Conservation (phyloP, 2,797 vertebrate genomes). For the Melanogrammus aeglefinus region DNA sequence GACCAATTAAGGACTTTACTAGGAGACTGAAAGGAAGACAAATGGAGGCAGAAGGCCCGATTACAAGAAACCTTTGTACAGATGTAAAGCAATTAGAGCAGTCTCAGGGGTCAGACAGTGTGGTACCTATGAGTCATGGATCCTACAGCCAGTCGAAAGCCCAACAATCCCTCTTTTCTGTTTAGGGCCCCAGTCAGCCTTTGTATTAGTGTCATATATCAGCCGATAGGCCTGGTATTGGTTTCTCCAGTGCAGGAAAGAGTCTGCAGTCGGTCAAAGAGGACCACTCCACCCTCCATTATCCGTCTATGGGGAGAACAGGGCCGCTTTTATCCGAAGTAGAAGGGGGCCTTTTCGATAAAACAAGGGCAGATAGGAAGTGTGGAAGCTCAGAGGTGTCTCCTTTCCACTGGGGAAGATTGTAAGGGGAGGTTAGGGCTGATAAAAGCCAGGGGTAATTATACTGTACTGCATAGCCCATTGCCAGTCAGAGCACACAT, state of each 20-base stretch:
- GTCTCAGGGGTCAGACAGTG: conserved; percentile 87
- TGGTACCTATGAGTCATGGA: conserved; percentile 86
- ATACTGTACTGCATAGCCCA: conserved; percentile 52
- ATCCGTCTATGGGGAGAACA: conserved; percentile 72
- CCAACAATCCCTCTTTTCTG: conserved; percentile 91
- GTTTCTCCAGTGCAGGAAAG: conserved; percentile 77
- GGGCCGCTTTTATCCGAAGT: conserved; percentile 74
- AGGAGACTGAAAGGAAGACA: conserved; percentile 96
- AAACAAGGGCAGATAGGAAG: conserved; percentile 69
- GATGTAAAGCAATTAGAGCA: conserved; percentile 99
- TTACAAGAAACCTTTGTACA: conserved; percentile 99
- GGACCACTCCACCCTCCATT: conserved; percentile 73
- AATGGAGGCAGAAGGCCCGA: conserved; percentile 96
- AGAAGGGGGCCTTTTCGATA: conserved; percentile 58
- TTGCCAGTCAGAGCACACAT: conserved; percentile 64
- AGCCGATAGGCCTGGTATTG: conserved; percentile 77
- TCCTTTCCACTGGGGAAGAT: conserved; percentile 59
- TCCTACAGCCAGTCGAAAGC: conserved; percentile 90
- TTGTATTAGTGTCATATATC: conserved; percentile 93
- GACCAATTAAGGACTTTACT: conserved; percentile 99
- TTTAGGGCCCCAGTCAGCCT: conserved; percentile 83
- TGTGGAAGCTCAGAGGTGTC: conserved; percentile 70
- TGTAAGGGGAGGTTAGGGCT: conserved; percentile 65
- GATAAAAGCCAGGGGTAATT: conserved; percentile 67
- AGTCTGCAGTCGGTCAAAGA: conserved; percentile 73